Evolutionary conservation across 2,113 vertebrate genomes (phyloP).

Genomic region (Condylura cristata): DNA sequence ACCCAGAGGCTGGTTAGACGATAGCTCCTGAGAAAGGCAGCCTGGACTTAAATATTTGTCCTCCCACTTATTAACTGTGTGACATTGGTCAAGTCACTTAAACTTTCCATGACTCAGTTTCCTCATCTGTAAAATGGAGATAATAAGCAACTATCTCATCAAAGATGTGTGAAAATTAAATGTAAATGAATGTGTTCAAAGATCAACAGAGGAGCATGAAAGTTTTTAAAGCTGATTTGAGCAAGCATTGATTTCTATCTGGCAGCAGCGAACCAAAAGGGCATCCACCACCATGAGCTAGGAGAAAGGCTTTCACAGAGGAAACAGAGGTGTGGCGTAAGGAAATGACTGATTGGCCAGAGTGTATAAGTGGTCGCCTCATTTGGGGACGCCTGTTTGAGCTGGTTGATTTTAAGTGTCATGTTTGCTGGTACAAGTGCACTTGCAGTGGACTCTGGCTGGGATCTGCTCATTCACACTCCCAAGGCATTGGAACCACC

Average conservation of each 20-base stretch:
- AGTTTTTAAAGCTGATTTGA: neutral
- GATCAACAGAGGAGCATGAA: neutral
- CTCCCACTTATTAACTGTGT: neutral
- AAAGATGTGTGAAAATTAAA: neutral
- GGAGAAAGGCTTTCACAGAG: neutral
- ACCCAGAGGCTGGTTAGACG: neutral
- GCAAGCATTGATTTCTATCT: too few species aligned
- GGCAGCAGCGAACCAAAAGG: neutral
- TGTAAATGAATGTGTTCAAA: neutral
- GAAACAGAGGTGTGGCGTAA: neutral
- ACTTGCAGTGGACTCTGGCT: neutral
- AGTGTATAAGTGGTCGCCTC: neutral
- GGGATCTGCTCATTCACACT: neutral
- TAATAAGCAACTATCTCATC: neutral
- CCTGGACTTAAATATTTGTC: neutral
- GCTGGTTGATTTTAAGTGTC: neutral
- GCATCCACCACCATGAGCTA: too few species aligned
- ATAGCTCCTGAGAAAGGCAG: neutral
- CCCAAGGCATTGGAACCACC: neutral
- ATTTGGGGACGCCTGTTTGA: neutral
- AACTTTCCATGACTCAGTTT: conserved; percentile 1
- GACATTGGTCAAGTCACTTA: neutral
- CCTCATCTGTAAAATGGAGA: neutral
- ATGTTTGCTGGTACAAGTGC: neutral
- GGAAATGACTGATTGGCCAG: neutral